phyloP scores from a whole-genome alignment of 2,113 vertebrate species.

The Lepus timidus region DNA sequence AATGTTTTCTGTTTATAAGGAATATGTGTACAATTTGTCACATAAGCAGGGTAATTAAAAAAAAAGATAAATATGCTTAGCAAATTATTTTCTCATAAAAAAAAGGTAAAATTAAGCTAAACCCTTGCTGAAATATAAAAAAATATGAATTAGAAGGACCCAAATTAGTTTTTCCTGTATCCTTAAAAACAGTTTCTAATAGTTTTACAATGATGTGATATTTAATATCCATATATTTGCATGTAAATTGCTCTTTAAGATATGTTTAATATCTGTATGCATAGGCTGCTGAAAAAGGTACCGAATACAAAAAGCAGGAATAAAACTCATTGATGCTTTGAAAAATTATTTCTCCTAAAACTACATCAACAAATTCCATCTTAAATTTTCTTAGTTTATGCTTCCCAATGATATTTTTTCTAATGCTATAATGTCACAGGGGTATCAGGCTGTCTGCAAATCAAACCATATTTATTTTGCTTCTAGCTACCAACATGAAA shows the following conservation, averaged over 20 bases:
- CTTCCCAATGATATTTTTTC: conserved; percentile 38
- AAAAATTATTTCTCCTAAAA: conserved; percentile 61
- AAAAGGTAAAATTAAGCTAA: conserved; percentile 71
- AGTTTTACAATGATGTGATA: conserved; percentile 60
- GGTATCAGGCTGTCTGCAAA: conserved; percentile 2
- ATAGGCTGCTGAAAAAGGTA: conserved; percentile 59
- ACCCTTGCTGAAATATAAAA: conserved; percentile 60
- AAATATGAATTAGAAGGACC: conserved; percentile 34
- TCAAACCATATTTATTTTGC: conserved; percentile 59
- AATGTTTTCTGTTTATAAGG: conserved; percentile 67
- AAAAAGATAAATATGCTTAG: conserved; percentile 74
- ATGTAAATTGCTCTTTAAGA: conserved; percentile 74
- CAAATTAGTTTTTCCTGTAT: conserved; percentile 71
- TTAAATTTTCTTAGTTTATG: conserved; percentile 75
- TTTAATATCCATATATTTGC: conserved; percentile 75
- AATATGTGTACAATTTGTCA: conserved; percentile 70
- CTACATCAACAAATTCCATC: conserved; percentile 32
- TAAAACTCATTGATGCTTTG: conserved; percentile 65
- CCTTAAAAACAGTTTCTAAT: conserved; percentile 65
- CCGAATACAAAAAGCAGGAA: conserved; percentile 54
- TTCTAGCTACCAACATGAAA: conserved; percentile 28
- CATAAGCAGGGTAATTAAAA: conserved; percentile 71
- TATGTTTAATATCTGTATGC: conserved; percentile 71
- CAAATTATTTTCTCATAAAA: conserved; percentile 79
- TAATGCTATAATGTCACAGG: conserved; percentile 21